Percentiles rank a stretch among this genome's conserved stretches.
Conservation (phyloP, 2,888 invertebrate species). For the Petrolisthes cinctipes region DNA sequence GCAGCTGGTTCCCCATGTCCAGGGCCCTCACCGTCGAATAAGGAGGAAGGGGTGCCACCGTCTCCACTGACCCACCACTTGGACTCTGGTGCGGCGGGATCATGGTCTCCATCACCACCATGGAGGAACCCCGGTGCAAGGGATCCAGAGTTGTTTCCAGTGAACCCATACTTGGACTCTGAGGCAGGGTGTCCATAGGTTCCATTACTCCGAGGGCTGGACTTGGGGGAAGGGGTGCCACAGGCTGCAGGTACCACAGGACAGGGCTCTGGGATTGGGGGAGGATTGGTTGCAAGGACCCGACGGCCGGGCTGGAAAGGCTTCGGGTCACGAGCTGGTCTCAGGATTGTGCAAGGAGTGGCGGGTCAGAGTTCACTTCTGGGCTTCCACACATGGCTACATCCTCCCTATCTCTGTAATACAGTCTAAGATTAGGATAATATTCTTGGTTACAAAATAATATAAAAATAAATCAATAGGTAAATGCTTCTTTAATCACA, state of each 20-base stretch:
- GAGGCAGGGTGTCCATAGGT: neutral
- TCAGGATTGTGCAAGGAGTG: constrained; percentile 50
- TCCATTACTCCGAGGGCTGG: constrained; percentile 1
- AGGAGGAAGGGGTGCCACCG: neutral
- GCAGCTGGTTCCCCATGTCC: neutral
- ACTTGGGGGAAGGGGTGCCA: constrained; percentile 16
- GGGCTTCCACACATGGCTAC: constrained; percentile 48
- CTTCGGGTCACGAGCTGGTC: constrained; percentile 34
- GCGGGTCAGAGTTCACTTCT: constrained; percentile 47
- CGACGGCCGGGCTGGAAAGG: neutral
- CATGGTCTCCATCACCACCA: neutral
- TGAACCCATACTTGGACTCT: constrained; percentile 3
- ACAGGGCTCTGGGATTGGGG: constrained; percentile 19
- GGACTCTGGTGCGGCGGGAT: neutral
- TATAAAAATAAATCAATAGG: too few species aligned
- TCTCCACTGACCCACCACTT: neutral
- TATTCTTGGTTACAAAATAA: too few species aligned
- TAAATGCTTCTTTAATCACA: too few species aligned
- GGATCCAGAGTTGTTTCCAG: neutral
- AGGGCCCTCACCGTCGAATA: neutral
- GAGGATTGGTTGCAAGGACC: neutral
- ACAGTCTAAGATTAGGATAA: neutral
- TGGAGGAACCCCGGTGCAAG: too few species aligned
- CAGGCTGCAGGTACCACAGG: constrained; percentile 19
- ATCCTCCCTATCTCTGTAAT: constrained; percentile 51